Base-by-base conservation (phyloP, 1,140 invertebrate species). In the Gryon sp. region DNA sequence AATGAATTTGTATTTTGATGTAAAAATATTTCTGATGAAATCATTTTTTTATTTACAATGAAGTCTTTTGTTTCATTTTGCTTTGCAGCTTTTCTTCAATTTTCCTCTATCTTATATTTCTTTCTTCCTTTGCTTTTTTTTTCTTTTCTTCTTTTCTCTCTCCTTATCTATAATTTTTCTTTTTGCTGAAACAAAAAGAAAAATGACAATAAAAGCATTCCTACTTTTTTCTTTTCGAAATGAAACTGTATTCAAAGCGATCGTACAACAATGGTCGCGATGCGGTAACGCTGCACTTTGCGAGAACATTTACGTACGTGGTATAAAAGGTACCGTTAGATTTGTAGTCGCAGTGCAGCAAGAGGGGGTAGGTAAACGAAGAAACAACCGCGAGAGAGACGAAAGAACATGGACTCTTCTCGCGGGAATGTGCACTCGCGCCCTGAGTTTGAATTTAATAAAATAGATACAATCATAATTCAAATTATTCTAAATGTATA, bases 261-360 rank as follows among this genome's bases (percentile, higher is more conserved):
- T 72, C 72, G 60, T 66, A 70, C 66, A 75, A 79, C 66, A 77
- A 77, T 77, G 60, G 72, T 68, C 65, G 68, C 72, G 75, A 76
- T 72, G 66, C 70, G 65, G 62, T 73, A 75, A 75, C 69, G 65
- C 65, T 74, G 74, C 68, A 43, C 62, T 68, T 77, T 66, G 72
- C 72, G 69, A 79, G 76, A 76, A 60, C 68, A 80, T 83, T 84
- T 81, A 82, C 80, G 80, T 81, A 80, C 80, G 79, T 80, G 81
- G 81, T 79, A 79, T 84, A 81, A 81, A 77, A 80, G 74, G 79
- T 82, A 86, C 84, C 84, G 84, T 86, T 86, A 87, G 81, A 80
- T 80, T 82, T 76, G 83, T 79, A 78, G 72, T 75, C 60, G 55
- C 52, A 38, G 43, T 57, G 34, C 32, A 43, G 11, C 24, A 24